These are phyloP conservation scores for Yponomeuta cagnagella DNA, from an alignment of 2,888 invertebrate genomes.

Conservation along the genomic window DNA sequence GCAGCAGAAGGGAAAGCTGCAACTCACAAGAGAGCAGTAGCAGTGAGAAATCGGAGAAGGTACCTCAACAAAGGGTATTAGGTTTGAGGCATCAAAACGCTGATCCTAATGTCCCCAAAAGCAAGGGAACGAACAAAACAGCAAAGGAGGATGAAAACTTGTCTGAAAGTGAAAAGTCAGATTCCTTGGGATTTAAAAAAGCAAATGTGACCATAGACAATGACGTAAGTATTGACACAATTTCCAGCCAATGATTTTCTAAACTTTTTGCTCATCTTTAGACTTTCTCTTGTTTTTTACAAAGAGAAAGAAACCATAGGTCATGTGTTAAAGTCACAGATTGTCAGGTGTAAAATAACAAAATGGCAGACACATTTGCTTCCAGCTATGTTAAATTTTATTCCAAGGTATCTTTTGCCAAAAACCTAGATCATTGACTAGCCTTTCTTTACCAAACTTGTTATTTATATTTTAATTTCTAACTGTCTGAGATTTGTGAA, in stretches of 20 bases:
- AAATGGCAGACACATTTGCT: conserved; percentile 29
- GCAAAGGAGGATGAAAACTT: conserved; percentile 36
- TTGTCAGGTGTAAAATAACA: conserved; percentile 23
- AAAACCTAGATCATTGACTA: background rate
- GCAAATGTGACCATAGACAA: conserved; percentile 27
- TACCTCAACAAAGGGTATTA: conserved; percentile 38
- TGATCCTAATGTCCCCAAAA: conserved; percentile 76
- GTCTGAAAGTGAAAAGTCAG: conserved; percentile 28
- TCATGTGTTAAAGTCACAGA: background rate
- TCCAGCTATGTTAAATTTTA: background rate
- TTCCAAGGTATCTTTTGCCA: background rate
- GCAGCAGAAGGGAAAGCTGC: conserved; percentile 46
- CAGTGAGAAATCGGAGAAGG: conserved; percentile 56
- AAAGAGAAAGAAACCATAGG: background rate
- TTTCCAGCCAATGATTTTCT: background rate
- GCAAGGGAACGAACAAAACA: conserved; percentile 69
- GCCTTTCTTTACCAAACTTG: background rate
- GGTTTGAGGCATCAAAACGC: conserved; percentile 79
- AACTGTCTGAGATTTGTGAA: too few relatives aligned
- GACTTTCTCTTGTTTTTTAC: background rate
- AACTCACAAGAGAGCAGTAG: conserved; percentile 53
- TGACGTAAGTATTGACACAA: conserved; percentile 24
- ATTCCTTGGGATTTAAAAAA: conserved; percentile 33
- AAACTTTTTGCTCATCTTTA: background rate
- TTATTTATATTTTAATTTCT: too few relatives aligned